phyloP scores from a whole-genome alignment of 2,797 vertebrate species.

The Scolopax rusticola region DNA sequence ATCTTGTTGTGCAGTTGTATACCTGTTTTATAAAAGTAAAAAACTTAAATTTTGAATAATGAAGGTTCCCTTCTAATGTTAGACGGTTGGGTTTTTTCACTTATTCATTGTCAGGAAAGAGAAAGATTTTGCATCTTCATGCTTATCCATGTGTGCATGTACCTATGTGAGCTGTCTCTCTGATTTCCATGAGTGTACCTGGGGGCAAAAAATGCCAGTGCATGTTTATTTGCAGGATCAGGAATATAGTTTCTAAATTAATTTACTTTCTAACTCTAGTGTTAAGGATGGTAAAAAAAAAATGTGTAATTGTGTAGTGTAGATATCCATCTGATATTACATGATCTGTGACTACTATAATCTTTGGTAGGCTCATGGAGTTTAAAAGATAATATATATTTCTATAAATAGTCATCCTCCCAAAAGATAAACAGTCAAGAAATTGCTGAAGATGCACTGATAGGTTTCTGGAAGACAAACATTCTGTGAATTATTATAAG shows the following conservation, averaged over 20 bases:
- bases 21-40: neutral
- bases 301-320: neutral
- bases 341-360: neutral
- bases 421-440: neutral
- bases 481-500: neutral
- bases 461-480: neutral
- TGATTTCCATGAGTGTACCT: neutral
- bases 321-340: neutral
- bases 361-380: neutral
- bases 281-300: neutral
- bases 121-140: neutral
- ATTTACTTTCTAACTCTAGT: neutral
- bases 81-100: neutral
- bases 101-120: neutral
- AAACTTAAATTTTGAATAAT: neutral
- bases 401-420: neutral
- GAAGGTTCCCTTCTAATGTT: neutral
- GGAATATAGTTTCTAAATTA: neutral
- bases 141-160: neutral
- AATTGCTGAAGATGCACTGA: neutral
- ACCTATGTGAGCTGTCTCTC: neutral
- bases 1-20: neutral
- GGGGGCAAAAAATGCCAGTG: accelerated
- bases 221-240: neutral
- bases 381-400: neutral